Base-by-base conservation (phyloP, 2,888 invertebrate species). In the Diogma glabrata region DNA sequence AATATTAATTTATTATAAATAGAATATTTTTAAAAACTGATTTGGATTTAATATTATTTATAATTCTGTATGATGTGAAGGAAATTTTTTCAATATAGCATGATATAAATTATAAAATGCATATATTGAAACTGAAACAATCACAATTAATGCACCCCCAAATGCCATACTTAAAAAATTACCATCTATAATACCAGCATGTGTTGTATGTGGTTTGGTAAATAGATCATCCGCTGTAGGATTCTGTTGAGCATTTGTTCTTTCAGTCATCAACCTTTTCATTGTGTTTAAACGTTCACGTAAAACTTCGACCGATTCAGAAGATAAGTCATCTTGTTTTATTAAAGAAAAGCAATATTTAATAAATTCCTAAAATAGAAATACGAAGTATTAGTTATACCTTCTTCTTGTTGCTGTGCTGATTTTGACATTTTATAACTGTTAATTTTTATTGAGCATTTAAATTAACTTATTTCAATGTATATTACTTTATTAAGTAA, bases 161-260 rank as follows among this genome's bases (percentile, higher is more conserved):
- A 90, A 90, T 30, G 90, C 87, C 59, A 88, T 78, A 60, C 87
- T 87, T 0, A 91, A 72, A 63, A 90, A 87, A 63, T 83, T 85
- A 2, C 84, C 85, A 62, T 89, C 87, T 40, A 90, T 88, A 63
- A 89, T 81, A 36, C 76, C 79, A n/a, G 75, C 62, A 53, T 65
- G 64, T 43, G 63, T 64, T 8, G 62, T 67, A 8, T 36, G 36
- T 33, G 33, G 17, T 19, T 28, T 19, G 17, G 19, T 28, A 47
- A 24, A 24, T 17, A 26, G 28, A 47, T 26, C 26, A n/a, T 24
- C 47, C n/a, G 30, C 30, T n/a, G 47, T 28, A 10, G 47, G 22
- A 28, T 28, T 48, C 72, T 74, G 50, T 73, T 73, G 4, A 69
- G 74, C 72, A 58, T 77, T 78, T 24, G 23, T 46, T 17, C 85